Base-by-base conservation (phyloP, 2,797 vertebrate species). In the Dermochelys coriacea region DNA sequence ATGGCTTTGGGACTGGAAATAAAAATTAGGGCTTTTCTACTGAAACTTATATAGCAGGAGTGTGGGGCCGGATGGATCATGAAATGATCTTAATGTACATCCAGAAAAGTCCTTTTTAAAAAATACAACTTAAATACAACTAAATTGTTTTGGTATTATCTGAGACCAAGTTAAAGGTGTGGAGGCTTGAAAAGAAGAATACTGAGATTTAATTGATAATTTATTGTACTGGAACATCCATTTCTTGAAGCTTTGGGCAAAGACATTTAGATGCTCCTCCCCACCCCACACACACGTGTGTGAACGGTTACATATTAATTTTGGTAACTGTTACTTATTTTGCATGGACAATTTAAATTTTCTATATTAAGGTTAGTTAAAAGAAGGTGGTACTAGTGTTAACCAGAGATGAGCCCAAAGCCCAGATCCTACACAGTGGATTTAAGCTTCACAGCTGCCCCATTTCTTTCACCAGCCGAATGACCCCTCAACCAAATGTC, bases 301-400 rank as follows among this genome's bases (percentile, higher is more conserved):
- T 1, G 15, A 64, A 79, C 27, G 87, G 21, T 52, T 87, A 64
- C 23, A 8, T 83, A 16, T 88, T 55, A 74, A 89, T 52, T 77
- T 91, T 84, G 47, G 23, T 91, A 77, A 78, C 9, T 89, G 47
- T 93, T 92, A 19, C 64, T 97, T 91, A 84, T 94, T 96, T 95
- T 90, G 75, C 59, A 27, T 97, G 84, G 89, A 93, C 82, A 93
- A 59, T 96, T 92, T 93, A 1, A 87, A 41, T 94, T 96, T 95
- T 90, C 52, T 95, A 79, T 94, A 81, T 93, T 97, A 82, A 93
- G 94, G 59, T 12, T 89, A 94, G 96, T 92, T 93, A 93, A 91
- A 79, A 96, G 54, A 90, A 94, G 83, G 78, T 91, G 84, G 78
- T 91, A 64, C 84, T 95, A 89, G 52, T 89, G 75, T 50, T 91